phyloP scores from a whole-genome alignment of 2,888 invertebrate genomes.

The Netelia fuscicornis region DNA sequence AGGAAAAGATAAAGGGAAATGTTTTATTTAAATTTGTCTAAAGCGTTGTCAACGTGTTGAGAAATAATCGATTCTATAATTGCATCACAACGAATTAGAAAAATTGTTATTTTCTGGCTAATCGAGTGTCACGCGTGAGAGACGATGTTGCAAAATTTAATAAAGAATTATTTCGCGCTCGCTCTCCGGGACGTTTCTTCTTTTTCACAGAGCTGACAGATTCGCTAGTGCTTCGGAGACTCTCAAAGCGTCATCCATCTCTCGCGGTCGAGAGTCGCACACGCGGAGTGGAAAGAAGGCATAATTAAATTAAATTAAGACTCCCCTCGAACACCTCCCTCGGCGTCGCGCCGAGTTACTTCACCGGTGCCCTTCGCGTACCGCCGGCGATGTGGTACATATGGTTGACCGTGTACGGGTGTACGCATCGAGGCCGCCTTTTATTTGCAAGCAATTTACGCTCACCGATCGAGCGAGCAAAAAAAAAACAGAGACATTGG shows the following conservation, averaged over 20 bases:
- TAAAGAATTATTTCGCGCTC: constrained; percentile 2
- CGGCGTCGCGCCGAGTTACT: constrained; percentile 25
- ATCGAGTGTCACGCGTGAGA: background rate
- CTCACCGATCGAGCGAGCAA: constrained; percentile 73
- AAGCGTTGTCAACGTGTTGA: background rate
- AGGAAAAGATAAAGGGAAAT: background rate
- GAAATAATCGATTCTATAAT: background rate
- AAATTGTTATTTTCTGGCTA: background rate
- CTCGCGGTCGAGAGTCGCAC: constrained; percentile 71
- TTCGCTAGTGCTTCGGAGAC: constrained; percentile 37
- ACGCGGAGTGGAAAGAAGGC: constrained; percentile 76
- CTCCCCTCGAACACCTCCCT: constrained; percentile 61
- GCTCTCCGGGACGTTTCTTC: no score
- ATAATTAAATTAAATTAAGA: constrained; percentile 81
- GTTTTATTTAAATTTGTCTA: background rate
- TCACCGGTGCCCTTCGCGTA: constrained; percentile 22
- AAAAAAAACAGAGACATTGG: constrained; percentile 79
- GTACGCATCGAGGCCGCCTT: constrained; percentile 71
- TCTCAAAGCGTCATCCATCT: constrained; percentile 77
- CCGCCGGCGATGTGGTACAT: constrained; percentile 29
- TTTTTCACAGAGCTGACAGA: constrained; percentile 9
- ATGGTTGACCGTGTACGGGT: constrained; percentile 52
- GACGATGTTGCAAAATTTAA: constrained; percentile 10
- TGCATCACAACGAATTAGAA: background rate
- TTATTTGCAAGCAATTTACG: constrained; percentile 83